These are phyloP conservation scores for Palythoa caribaeorum DNA, from an alignment of 92 coral and sea anemone species.

Conservation along the genomic window DNA sequence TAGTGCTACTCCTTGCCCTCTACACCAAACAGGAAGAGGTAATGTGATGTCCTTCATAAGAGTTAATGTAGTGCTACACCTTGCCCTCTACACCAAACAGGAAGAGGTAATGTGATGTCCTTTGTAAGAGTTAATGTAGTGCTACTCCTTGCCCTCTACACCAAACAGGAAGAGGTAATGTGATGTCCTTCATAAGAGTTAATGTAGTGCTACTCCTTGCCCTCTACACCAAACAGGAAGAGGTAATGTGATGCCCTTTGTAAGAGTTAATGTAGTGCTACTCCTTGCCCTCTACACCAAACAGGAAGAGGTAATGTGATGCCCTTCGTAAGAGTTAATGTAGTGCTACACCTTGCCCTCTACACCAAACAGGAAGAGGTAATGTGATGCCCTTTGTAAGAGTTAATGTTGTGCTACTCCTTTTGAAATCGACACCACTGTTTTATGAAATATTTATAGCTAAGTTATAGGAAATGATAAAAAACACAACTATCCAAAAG, in stretches of 20 bases:
- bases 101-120: conserved; percentile 74
- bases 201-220: no score
- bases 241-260: conserved; percentile 64
- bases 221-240: conserved; percentile 89
- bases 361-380: conserved; percentile 94
- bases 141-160: conserved; percentile 85
- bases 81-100: conserved; percentile 85
- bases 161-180: conserved; percentile 84
- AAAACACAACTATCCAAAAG: no score
- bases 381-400: not conserved
- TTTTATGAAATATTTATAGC: no score
- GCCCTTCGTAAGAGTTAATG: no score
- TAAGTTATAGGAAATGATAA: no score
- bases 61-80: not conserved
- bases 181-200: no score
- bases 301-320: conserved; percentile 74
- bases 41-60: no score
- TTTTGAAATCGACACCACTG: no score
- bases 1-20: conserved; percentile 44
- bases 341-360: no score
- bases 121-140: no score
- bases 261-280: no score
- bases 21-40: conserved; percentile 94
- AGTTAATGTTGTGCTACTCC: no score
- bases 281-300: conserved; percentile 86